Percentiles rank a stretch among this genome's conserved stretches.
Conservation (phyloP, 2,888 invertebrate genomes). For the Spisula subtruncata region DNA sequence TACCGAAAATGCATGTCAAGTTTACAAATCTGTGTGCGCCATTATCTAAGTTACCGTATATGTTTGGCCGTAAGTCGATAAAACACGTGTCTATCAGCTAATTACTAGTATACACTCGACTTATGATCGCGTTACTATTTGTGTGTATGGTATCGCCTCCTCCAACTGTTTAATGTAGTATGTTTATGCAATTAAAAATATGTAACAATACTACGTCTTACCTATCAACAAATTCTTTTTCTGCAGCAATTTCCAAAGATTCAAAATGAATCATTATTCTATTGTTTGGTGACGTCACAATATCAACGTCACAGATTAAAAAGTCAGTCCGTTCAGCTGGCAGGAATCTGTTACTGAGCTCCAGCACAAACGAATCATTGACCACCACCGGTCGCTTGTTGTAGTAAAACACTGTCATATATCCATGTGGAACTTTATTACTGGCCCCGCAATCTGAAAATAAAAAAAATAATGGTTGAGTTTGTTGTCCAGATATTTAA, state of each 20-base stretch:
- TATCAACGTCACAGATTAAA: conserved; percentile 73
- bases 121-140: too few relatives aligned
- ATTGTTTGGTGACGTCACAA: conserved; percentile 68
- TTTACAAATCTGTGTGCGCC: too few relatives aligned
- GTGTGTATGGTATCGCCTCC: too few relatives aligned
- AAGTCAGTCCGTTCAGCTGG: conserved; percentile 58
- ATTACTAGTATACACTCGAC: too few relatives aligned
- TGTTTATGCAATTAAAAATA: too few relatives aligned
- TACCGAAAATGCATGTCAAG: too few relatives aligned
- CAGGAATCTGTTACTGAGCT: conserved; percentile 75
- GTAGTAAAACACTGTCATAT: conserved; percentile 74
- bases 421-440: conserved; percentile 60
- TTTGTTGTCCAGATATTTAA: too few relatives aligned
- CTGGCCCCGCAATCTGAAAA: conserved; percentile 43
- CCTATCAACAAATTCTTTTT: conserved; percentile 76
- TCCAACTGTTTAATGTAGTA: too few relatives aligned
- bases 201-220: conserved; percentile 31
- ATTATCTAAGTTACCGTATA: too few relatives aligned
- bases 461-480: not conserved
- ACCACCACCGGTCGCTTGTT: conserved; percentile 65
- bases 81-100: too few relatives aligned
- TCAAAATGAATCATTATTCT: conserved; percentile 75
- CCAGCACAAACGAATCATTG: conserved; percentile 76
- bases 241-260: conserved; percentile 75
- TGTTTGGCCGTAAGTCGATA: too few relatives aligned